These are phyloP conservation scores for Axis porcinus DNA, from an alignment of 2,113 vertebrate genomes.

Conservation along the genomic window DNA sequence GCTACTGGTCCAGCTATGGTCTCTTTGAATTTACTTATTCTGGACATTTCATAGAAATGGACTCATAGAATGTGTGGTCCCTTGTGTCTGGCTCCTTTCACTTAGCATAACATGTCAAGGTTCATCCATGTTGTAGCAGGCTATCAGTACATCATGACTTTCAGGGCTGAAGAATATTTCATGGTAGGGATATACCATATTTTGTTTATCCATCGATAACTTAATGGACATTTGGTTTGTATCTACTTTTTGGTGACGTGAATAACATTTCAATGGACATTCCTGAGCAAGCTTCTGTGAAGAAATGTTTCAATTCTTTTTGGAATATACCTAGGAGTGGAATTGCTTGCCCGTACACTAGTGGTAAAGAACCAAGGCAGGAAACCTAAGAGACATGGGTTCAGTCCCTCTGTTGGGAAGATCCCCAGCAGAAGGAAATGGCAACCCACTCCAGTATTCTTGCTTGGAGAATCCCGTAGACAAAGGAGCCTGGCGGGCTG, in stretches of 20 bases:
- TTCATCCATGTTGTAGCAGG: neutral
- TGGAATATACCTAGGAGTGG: neutral
- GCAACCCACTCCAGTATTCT: neutral
- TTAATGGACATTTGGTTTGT: neutral
- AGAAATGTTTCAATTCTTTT: neutral
- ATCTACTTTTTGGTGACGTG: neutral
- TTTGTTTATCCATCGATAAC: neutral
- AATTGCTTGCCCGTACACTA: neutral
- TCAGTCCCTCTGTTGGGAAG: neutral
- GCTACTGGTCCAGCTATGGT: neutral
- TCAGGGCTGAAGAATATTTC: neutral
- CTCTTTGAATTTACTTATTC: neutral
- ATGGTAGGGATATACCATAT: neutral
- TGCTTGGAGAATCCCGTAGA: neutral
- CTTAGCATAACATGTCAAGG: neutral
- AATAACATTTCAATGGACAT: neutral
- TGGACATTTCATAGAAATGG: neutral
- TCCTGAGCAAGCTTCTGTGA: neutral
- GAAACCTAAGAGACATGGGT: neutral
- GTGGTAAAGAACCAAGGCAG: neutral
- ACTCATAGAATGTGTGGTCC: neutral
- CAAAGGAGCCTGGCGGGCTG: neutral
- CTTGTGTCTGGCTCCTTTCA: neutral
- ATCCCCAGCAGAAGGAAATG: neutral
- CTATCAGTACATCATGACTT: neutral